These are phyloP conservation scores for Cenopis cana DNA, from an alignment of 2,888 invertebrate genomes.

Conservation along the genomic window DNA sequence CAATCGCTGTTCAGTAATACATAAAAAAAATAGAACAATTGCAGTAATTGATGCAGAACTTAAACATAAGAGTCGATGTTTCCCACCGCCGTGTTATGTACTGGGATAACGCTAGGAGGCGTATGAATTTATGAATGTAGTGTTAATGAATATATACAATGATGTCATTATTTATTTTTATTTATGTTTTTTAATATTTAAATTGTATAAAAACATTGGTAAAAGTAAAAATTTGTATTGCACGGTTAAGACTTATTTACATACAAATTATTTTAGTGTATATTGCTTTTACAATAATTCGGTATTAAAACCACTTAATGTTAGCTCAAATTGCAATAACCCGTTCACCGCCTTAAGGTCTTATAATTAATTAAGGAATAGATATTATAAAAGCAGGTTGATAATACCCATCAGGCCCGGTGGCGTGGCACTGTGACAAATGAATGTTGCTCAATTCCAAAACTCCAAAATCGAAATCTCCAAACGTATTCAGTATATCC, in stretches of 20 bases:
- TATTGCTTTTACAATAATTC: too few species aligned
- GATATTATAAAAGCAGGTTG: slow-evolving; percentile 80
- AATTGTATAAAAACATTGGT: too few species aligned
- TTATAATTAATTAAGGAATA: slow-evolving; percentile 44
- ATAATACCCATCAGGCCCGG: slow-evolving; percentile 87
- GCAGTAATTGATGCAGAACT: background rate
- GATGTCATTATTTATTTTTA: too few species aligned
- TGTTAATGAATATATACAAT: too few species aligned
- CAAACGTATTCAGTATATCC: slow-evolving; percentile 87
- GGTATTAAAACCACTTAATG: background rate
- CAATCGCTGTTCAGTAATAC: too few species aligned
- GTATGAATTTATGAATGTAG: too few species aligned
- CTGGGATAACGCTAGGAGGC: too few species aligned
- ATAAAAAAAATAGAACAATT: background rate
- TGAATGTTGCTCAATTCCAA: slow-evolving; percentile 87
- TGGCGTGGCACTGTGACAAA: slow-evolving; percentile 87
- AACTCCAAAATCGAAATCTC: slow-evolving; percentile 90
- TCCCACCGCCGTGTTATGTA: too few species aligned
- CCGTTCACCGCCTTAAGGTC: background rate
- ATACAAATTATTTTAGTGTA: too few species aligned
- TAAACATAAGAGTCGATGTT: background rate
- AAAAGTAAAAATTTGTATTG: too few species aligned
- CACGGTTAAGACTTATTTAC: too few species aligned
- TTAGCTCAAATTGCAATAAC: background rate
- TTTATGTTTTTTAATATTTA: too few species aligned